These are phyloP conservation scores for Solea senegalensis DNA, from an alignment of 2,113 vertebrate genomes.

Conservation along the genomic window DNA sequence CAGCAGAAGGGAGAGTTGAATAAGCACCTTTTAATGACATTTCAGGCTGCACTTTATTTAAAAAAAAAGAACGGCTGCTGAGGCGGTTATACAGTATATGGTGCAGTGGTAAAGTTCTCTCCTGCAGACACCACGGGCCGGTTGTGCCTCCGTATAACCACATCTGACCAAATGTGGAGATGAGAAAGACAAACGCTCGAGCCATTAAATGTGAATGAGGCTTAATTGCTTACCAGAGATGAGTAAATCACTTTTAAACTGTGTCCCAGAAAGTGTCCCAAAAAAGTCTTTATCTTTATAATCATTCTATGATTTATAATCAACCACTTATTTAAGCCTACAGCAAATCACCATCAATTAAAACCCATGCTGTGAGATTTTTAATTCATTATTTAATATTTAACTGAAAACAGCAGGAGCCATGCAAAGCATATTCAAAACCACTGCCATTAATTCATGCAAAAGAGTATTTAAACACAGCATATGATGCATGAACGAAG, in stretches of 20 bases:
- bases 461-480: background rate
- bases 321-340: background rate
- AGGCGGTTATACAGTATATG: background rate
- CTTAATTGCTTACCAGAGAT: constrained; percentile 63
- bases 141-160: background rate
- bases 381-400: background rate
- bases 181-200: background rate
- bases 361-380: background rate
- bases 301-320: constrained; percentile 29
- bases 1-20: constrained; percentile 16
- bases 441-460: too few species aligned
- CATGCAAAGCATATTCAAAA: background rate
- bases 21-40: constrained; percentile 37
- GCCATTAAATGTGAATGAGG: constrained; percentile 51
- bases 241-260: constrained; percentile 66
- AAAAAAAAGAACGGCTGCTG: background rate
- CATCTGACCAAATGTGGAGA: background rate
- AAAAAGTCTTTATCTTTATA: constrained; percentile 55
- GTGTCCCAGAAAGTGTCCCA: constrained; percentile 56
- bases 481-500: background rate
- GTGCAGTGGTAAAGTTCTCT: constrained; percentile 1
- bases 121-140: background rate
- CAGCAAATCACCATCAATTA: background rate
- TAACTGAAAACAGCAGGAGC: background rate
- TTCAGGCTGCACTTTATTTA: constrained; percentile 8